Conservation (phyloP, 1,140 invertebrate genomes). For the Asbolus verrucosus region DNA sequence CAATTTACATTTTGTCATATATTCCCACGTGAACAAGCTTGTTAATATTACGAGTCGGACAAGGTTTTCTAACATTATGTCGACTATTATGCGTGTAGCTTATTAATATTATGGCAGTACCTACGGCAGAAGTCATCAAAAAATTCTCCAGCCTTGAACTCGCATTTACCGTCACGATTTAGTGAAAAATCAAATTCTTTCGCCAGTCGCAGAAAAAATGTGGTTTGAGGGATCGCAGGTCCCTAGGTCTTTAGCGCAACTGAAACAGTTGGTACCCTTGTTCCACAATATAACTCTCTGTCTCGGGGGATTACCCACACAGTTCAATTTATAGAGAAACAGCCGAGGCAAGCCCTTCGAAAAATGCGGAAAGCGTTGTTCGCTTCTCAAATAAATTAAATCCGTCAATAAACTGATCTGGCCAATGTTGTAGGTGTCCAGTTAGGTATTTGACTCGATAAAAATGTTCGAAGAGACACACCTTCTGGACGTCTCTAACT, state of each 20-base stretch:
- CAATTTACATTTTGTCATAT: neutral
- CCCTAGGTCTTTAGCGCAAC: no score
- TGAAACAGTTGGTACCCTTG: no score
- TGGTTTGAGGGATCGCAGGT: no score
- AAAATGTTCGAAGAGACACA: slow-evolving; percentile 12
- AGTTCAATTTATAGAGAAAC: no score
- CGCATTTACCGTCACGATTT: no score
- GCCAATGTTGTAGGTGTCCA: neutral
- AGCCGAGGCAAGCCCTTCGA: no score
- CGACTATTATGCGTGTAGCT: slow-evolving; percentile 9
- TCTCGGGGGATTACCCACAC: no score
- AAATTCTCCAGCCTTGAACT: neutral
- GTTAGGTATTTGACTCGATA: slow-evolving; percentile 9
- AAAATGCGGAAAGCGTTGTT: no score
- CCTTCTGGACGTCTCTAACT: neutral
- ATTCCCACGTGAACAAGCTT: slow-evolving; percentile 26
- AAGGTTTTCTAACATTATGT: neutral
- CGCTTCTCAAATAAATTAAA: neutral
- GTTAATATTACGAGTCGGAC: neutral
- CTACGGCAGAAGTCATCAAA: no score
- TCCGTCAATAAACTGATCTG: neutral
- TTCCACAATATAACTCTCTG: no score
- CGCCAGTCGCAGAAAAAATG: no score
- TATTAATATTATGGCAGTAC: slow-evolving; percentile 16
- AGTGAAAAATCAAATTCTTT: no score